Percentiles rank a stretch among this genome's conserved stretches.
These are phyloP conservation scores for Ethmia dodecea DNA, from an alignment of 2,888 invertebrate genomes.

Conservation along the genomic window DNA sequence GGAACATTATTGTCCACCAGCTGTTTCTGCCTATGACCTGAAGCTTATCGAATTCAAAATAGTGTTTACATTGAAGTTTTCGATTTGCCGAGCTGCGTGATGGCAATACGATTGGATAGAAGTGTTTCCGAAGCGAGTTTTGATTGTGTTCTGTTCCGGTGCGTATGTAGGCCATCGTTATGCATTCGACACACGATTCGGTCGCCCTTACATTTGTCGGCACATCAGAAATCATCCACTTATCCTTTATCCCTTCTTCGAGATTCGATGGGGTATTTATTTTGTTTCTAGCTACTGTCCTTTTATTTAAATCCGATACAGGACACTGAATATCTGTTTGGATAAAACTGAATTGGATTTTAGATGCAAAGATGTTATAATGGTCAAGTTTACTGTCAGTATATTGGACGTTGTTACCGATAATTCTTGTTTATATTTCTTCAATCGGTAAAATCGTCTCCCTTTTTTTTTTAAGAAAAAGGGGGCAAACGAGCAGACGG, in stretches of 20 bases:
- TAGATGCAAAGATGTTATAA: too few species aligned
- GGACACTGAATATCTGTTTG: too few species aligned
- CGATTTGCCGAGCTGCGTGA: constrained; percentile 35
- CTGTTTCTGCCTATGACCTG: not conserved
- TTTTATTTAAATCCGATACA: too few species aligned
- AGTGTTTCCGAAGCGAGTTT: constrained; percentile 63
- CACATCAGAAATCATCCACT: constrained; percentile 54
- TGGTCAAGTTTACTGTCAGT: too few species aligned
- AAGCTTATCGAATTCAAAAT: not conserved
- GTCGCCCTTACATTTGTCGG: constrained; percentile 38
- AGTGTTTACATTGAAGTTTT: constrained; percentile 3
- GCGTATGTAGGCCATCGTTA: constrained; percentile 49
- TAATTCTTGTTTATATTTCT: too few species aligned
- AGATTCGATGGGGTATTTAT: constrained; percentile 9
- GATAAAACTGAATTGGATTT: too few species aligned
- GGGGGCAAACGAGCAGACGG: too few species aligned
- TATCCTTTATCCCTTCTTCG: constrained; percentile 34
- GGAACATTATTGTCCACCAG: not conserved
- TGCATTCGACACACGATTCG: constrained; percentile 52
- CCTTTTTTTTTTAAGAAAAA: too few species aligned
- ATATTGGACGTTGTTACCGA: too few species aligned
- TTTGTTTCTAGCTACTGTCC: too few species aligned
- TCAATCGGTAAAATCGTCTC: too few species aligned
- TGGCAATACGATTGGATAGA: constrained; percentile 51
- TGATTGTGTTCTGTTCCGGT: constrained; percentile 53